Evolutionary conservation across 2,797 vertebrate genomes (phyloP).

Genomic region (Acestrorhynchus altus): DNA sequence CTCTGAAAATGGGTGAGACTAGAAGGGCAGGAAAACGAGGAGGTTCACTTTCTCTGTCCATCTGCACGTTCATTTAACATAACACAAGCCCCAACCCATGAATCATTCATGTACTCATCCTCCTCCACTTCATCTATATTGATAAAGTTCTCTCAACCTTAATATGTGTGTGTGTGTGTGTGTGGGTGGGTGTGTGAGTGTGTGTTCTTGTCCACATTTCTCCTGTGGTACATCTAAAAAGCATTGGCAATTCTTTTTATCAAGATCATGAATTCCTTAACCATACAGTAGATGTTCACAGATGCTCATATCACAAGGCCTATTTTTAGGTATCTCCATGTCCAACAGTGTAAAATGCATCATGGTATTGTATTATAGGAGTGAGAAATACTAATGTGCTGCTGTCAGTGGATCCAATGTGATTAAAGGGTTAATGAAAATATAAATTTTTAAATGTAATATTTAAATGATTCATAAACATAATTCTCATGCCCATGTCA

Average conservation of each 20-base stretch:
- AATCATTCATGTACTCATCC: slow-evolving; percentile 51
- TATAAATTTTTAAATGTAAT: neutral
- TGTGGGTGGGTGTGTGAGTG: slow-evolving; percentile 3
- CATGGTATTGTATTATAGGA: neutral
- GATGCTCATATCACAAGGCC: neutral
- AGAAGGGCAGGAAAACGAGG: slow-evolving; percentile 5
- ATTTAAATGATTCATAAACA: neutral
- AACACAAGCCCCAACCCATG: slow-evolving; percentile 25
- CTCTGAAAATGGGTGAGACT: neutral
- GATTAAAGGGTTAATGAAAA: neutral
- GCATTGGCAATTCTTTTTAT: neutral
- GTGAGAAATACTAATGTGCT: neutral
- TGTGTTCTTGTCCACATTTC: slow-evolving; percentile 9
- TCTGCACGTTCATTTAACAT: slow-evolving; percentile 22
- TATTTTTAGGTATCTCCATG: neutral
- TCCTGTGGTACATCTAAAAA: slow-evolving; percentile 1
- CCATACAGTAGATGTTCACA: too few relatives aligned
- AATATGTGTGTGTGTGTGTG: neutral
- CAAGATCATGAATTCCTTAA: too few relatives aligned
- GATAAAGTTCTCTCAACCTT: slow-evolving; percentile 45
- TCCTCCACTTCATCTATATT: slow-evolving; percentile 53
- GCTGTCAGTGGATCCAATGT: neutral
- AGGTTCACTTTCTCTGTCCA: neutral
- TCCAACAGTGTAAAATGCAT: neutral
- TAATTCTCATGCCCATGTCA: neutral